Evolutionary conservation across 2,113 vertebrate species (phyloP), one percentile per base, ranked within the genome.

Genomic region (Mus pahari): DNA sequence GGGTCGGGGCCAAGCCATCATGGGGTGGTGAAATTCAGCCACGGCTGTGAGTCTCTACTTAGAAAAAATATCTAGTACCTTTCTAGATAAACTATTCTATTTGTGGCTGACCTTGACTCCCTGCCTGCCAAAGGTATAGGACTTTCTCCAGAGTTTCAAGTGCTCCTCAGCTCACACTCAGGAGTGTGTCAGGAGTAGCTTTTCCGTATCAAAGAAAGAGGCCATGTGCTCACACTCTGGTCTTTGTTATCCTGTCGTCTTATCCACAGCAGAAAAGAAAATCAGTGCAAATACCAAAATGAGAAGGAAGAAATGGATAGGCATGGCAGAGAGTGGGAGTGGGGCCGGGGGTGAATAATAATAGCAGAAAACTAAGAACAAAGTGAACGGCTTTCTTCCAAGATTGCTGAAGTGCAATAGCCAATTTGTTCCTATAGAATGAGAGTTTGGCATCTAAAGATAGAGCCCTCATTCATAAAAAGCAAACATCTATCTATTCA

Each of bases 221-320:
- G 2, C 31, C 42, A 9, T 1, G 11, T 13, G 9, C 28, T 31
- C 22, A 24, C 14, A 90, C 8, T 71, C 60, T 31, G 28, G 36
- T 83, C 86, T 74, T 94, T 55, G 19, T 33, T 60, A 33, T 45
- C 36, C 45, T 70, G 73, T 48, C 36, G 33, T 53, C 81, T 92
- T 71, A 79, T 87, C 89, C 50, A 89, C 28, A 45, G 39, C 74
- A 78, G 62, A 82, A 96, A 94, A 92, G 3, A 55, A 74, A 90
- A 50, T 48, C 42, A 90, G 0, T 58, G 36, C 31, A 79, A 42
- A 60, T 42, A 22, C 36, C 55, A 92, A 60, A 50, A 75, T 5
- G 48, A 86, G 84, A 71, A 71, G 3, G 31, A 84, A 93, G 68
- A 60, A 89, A 71, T 0, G 74, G 33, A 84, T 31, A 3, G 39